Evolutionary conservation across 2,888 invertebrate genomes (phyloP).

Genomic region (Sesia bembeciformis): DNA sequence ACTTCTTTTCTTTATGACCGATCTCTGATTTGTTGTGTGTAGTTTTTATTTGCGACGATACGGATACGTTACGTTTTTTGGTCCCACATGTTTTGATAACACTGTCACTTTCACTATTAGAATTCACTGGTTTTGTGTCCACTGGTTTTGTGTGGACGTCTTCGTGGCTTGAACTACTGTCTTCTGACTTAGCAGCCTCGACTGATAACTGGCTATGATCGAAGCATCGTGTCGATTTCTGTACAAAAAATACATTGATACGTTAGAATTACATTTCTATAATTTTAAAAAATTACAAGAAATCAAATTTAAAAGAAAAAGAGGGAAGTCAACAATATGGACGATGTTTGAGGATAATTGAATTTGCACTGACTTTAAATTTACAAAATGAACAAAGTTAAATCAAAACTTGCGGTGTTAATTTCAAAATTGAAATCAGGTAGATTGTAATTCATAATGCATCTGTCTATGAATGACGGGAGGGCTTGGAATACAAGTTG

Average conservation of each 20-base stretch:
- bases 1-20: conserved; percentile 54
- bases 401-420: no score
- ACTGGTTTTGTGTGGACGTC: conserved; percentile 15
- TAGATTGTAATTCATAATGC: no score
- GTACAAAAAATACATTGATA: conserved; percentile 10
- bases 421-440: no score
- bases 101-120: conserved; percentile 24
- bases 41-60: conserved; percentile 56
- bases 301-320: no score
- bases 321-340: no score
- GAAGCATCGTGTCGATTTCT: conserved; percentile 63
- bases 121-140: conserved; percentile 13
- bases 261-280: background rate
- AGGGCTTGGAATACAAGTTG: no score
- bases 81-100: conserved; percentile 37
- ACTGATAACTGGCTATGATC: conserved; percentile 53
- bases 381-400: no score
- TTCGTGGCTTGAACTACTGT: conserved; percentile 9
- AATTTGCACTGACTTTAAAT: no score
- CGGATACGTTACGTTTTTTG: conserved; percentile 51
- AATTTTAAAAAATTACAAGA: background rate
- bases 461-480: no score
- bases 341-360: no score
- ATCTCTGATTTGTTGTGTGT: conserved; percentile 63
- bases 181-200: conserved; percentile 14